phyloP scores from a whole-genome alignment of 2,888 invertebrate species.

The Trissoscelio sp. region DNA sequence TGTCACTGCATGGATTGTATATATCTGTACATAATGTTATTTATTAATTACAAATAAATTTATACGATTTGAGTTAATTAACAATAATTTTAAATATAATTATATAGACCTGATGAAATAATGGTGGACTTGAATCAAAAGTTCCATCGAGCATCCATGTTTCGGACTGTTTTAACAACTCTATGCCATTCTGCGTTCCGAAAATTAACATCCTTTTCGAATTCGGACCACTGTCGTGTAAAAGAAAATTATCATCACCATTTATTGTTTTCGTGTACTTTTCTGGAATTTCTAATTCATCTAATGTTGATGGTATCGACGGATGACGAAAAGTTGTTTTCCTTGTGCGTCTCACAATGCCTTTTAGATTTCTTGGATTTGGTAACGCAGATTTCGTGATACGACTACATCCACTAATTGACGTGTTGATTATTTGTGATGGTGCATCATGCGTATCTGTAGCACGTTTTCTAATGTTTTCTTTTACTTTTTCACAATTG shows the following conservation, averaged over 20 bases:
- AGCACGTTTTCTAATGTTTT: neutral
- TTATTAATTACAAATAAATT: neutral
- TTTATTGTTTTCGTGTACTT: neutral
- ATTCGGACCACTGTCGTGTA: neutral
- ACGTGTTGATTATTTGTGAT: neutral
- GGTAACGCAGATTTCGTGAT: neutral
- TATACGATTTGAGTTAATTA: neutral
- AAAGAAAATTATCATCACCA: neutral
- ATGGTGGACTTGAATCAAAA: constrained; percentile 1
- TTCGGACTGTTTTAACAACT: neutral
- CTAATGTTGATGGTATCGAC: neutral
- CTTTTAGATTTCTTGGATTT: neutral
- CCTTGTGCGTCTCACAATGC: neutral
- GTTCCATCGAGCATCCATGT: constrained; percentile 13
- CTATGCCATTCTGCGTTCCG: neutral
- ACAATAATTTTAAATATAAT: neutral
- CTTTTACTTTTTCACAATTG: neutral
- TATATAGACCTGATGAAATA: constrained; percentile 9
- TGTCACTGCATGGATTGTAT: constrained; percentile 6
- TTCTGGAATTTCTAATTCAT: constrained; percentile 6
- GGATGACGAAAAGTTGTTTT: neutral
- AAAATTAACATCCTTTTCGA: neutral
- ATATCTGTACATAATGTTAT: constrained; percentile 15
- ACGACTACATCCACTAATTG: neutral
- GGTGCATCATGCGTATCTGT: neutral